Evolutionary conservation across 1,140 invertebrate species (phyloP), one percentile per base, ranked within the genome.

Genomic region (Stenopsyche tienmushanensis): DNA sequence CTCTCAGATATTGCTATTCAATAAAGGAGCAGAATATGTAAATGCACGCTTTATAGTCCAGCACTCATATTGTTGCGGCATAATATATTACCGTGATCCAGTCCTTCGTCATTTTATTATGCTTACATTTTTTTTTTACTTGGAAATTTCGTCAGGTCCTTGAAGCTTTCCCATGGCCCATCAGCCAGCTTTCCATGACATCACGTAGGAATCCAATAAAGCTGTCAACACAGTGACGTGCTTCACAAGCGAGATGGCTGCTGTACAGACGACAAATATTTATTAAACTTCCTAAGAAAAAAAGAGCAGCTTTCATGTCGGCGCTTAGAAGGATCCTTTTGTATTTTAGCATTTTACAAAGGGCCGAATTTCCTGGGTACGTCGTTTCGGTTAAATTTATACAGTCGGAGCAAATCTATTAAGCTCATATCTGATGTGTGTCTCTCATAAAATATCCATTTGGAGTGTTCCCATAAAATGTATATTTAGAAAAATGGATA

Each of bases 181-280:
- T 58, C 47, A 45, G 58, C 41, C 50, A 54, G 53, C 53, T 64
- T 53, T 53, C 65, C 41, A 39, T 60, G 42, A 18, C 42, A 60
- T 66, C 67, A 70, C 67, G 67, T 66, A 66, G 59, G 60, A 53
- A 55, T 70, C 64, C 67, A 70, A 70, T 70, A 70, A 70, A 70
- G 64, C 64, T 58, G 67, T 70, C 67, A 59, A 49, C 67, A 24
- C 41, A 53, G 62, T 65, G 63, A 69, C 67, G 64, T 65, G 63
- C 67, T 50, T 66, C 44, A 24, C 24, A 7, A 8, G 13, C 57
- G 42, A 57, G 53, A 1, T 18, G 34, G 34, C 13, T 57, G 34
- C 29, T 24, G 7, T 1, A 21, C 34, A n/a, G 20, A 65, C 41
- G 63, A 58, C 52, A 65, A 65, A 65, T 65, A 55, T 65, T 57